Evolutionary conservation across 2,888 invertebrate species (phyloP).

Genomic region (Eupelmus urozonus): DNA sequence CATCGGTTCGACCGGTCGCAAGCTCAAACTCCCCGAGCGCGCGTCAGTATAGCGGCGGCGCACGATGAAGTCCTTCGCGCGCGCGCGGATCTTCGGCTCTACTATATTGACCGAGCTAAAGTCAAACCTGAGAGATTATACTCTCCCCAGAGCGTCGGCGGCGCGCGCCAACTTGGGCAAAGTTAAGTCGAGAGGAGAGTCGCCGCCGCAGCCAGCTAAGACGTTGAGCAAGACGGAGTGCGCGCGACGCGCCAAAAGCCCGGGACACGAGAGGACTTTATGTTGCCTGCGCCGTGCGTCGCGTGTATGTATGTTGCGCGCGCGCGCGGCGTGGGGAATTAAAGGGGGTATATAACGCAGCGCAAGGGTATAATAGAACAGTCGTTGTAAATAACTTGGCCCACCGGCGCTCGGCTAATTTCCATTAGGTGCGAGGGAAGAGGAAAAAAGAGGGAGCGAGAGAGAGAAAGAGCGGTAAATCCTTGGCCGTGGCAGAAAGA

Average conservation of each 20-base stretch:
- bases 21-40: neutral
- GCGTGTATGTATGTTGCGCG: neutral
- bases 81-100: conserved; percentile 5
- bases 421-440: neutral
- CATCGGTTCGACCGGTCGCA: too few relatives aligned
- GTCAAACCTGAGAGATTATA: conserved; percentile 51
- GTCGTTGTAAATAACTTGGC: conserved; percentile 29
- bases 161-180: conserved; percentile 26
- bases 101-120: conserved; percentile 44
- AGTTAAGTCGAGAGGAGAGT: conserved; percentile 28
- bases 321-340: conserved; percentile 12
- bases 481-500: too few relatives aligned
- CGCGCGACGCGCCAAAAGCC: neutral
- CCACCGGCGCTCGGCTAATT: neutral
- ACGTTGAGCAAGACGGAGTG: conserved; percentile 16
- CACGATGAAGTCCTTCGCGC: conserved; percentile 25
- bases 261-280: neutral
- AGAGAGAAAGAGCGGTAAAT: too few relatives aligned
- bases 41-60: neutral
- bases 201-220: neutral
- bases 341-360: conserved; percentile 23
- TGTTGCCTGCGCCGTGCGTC: neutral
- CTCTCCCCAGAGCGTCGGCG: neutral
- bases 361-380: conserved; percentile 31
- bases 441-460: too few relatives aligned